A percentile compares a stretch with the other conserved stretches of the same genome.
These are phyloP conservation scores for Pheosia tremula DNA, from an alignment of 2,888 invertebrate genomes.

Conservation along the genomic window DNA sequence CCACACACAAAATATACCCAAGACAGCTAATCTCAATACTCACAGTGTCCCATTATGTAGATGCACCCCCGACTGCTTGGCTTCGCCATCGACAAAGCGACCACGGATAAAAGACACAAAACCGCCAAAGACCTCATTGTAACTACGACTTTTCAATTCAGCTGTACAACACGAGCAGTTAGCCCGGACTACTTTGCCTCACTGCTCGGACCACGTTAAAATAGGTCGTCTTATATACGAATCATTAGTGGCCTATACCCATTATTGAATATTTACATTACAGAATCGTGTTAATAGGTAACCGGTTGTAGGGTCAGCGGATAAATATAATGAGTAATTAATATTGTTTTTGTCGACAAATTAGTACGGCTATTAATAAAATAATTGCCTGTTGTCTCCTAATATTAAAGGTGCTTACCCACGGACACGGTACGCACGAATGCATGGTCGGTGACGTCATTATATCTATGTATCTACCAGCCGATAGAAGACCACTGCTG, in stretches of 20 bases:
- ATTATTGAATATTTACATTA: constrained; percentile 12
- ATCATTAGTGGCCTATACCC: background rate
- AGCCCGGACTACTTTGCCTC: constrained; percentile 10
- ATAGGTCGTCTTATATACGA: constrained; percentile 18
- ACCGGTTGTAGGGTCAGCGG: constrained; percentile 11
- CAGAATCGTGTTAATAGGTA: constrained; percentile 13
- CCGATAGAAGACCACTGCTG: too few relatives aligned
- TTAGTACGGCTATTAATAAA: too few relatives aligned
- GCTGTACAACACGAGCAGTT: constrained; percentile 15
- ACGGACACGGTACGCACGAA: too few relatives aligned
- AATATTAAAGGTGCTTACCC: too few relatives aligned
- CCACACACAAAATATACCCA: too few relatives aligned
- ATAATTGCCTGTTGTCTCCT: too few relatives aligned
- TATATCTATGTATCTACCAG: too few relatives aligned
- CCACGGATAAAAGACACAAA: constrained; percentile 32
- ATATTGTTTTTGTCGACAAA: background rate
- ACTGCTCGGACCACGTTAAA: constrained; percentile 14
- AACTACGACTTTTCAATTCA: constrained; percentile 15
- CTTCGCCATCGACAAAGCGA: constrained; percentile 36
- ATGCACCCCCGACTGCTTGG: constrained; percentile 51
- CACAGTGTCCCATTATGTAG: constrained; percentile 54
- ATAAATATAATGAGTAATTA: constrained; percentile 4
- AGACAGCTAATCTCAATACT: constrained; percentile 33
- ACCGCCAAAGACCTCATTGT: constrained; percentile 43
- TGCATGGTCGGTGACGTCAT: too few relatives aligned